Conservation (phyloP, 2,113 vertebrate species). For the Galemys pyrenaicus region DNA sequence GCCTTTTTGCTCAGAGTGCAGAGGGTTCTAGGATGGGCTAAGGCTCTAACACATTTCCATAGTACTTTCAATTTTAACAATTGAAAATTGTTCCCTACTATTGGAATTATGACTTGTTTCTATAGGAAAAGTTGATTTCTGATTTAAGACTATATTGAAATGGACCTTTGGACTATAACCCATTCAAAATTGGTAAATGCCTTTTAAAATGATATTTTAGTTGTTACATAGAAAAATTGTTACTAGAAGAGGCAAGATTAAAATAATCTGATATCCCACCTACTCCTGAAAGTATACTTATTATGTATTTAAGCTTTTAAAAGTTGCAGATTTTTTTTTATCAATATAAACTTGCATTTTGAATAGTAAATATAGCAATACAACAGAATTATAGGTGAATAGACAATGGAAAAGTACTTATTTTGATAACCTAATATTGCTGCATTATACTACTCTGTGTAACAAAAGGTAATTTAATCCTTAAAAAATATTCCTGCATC, state of each 20-base stretch:
- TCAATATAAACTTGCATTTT: background rate
- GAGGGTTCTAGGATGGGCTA: background rate
- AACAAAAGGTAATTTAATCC: constrained; percentile 27
- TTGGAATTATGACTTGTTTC: background rate
- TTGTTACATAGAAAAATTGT: background rate
- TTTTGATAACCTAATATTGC: constrained; percentile 19
- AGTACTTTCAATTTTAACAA: background rate
- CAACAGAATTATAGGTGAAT: background rate
- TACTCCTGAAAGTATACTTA: background rate
- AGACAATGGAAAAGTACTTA: background rate
- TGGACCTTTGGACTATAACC: background rate
- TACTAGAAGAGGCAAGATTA: background rate
- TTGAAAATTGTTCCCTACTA: background rate
- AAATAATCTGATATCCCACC: background rate
- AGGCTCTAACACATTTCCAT: background rate
- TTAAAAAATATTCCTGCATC: background rate
- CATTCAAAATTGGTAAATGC: background rate
- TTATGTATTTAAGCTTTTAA: constrained; percentile 7
- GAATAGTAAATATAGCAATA: background rate
- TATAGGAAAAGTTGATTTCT: constrained; percentile 8
- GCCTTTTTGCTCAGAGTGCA: accelerated
- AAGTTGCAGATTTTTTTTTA: background rate
- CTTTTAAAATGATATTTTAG: background rate
- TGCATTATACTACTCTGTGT: background rate
- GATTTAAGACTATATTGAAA: background rate